Base-by-base conservation (phyloP, 2,888 invertebrate species). In the Blastobasis adustella region DNA sequence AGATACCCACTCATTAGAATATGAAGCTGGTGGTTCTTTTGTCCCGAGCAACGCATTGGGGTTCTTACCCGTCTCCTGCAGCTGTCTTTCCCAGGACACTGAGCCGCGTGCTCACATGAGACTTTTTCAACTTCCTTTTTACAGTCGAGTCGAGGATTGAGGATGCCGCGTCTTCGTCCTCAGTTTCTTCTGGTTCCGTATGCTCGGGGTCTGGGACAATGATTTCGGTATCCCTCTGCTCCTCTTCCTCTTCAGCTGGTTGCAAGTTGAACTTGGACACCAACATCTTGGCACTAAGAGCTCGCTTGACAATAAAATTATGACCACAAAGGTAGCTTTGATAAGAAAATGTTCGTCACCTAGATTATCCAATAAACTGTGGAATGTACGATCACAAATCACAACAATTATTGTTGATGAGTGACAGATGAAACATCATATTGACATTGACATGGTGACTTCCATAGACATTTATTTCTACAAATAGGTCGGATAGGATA, bases 61-160 rank as follows among this genome's bases (percentile, higher is more conserved):
- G 39, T 39, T 38, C 59, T 60, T 63, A 88, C 89, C 85, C 86
- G 49, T 88, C 85, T 6, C 89, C 89, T 1, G 76, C 79, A 23
- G 85, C 86, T 1, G 83, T 86, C 61, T 83, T 87, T 5, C 90
- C 90, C 5, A 90, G 66, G 44, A 79, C 55, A 53, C 82, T 78
- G 4, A 89, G 72, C n/a, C 82, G 65, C 0, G 71, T 56, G 53
- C 78, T 70, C 38, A 89, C 70, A 51, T 88, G 85, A 0, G 76
- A 66, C 45, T 59, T 66, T 2, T 73, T 65, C 3, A 89, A 67
- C 37, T 50, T 56, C 51, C 72, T 70, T 23, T 23, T n/a, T 56
- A 10, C 10, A 7, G 5, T 60, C 0, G 65, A 60, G 41, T 52
- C 51, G 1, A 55, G 47, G 0, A 56, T 50, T 41, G 40, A 6